These are phyloP conservation scores for Epicauta chinensis DNA, from an alignment of 1,140 invertebrate genomes.

Conservation along the genomic window DNA sequence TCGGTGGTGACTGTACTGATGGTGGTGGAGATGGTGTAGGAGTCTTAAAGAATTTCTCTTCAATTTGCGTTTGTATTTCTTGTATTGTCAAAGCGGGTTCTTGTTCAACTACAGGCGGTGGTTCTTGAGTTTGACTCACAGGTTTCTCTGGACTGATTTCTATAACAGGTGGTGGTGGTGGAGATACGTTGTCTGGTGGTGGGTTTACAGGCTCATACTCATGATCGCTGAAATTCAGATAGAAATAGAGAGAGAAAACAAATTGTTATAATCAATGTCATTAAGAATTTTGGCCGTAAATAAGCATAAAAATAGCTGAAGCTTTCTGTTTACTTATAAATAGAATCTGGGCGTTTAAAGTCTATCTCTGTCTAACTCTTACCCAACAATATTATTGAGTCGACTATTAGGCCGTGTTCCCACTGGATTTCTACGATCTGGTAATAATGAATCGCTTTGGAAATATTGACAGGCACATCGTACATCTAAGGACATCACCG, in stretches of 20 bases:
- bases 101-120: neutral
- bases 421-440: conserved; percentile 35
- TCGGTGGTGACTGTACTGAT: neutral
- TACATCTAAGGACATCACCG: conserved; percentile 64
- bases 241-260: neutral
- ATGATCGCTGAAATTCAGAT: conserved; percentile 66
- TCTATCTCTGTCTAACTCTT: too few relatives aligned
- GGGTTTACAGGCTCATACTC: conserved; percentile 73
- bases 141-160: conserved; percentile 3
- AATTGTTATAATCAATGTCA: neutral
- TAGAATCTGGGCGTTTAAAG: neutral
- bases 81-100: conserved; percentile 11
- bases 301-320: too few relatives aligned
- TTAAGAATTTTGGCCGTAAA: too few relatives aligned
- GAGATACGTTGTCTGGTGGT: conserved; percentile 25
- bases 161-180: neutral
- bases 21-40: conserved; percentile 5
- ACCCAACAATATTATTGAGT: conserved; percentile 8
- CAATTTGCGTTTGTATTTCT: conserved; percentile 27
- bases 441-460: conserved; percentile 67
- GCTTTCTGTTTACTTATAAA: too few relatives aligned
- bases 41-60: conserved; percentile 28
- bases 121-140: conserved; percentile 6
- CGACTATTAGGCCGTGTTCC: conserved; percentile 23
- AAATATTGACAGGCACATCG: conserved; percentile 80